Base-by-base conservation (phyloP, 2,113 vertebrate genomes). In the Caranx melampygus region DNA sequence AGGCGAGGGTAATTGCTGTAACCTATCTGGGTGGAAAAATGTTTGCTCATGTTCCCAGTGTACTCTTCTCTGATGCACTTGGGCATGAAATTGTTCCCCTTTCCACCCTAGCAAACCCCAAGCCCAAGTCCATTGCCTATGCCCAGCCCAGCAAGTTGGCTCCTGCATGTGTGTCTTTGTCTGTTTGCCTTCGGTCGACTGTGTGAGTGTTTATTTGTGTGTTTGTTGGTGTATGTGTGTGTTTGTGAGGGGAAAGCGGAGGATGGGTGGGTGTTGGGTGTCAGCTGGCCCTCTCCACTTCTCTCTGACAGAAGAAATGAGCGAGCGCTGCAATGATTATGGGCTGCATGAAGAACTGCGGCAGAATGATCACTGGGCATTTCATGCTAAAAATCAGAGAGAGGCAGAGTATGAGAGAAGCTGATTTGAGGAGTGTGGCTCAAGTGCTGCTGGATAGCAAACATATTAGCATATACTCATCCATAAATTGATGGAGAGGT, bases 1-100 rank as follows among this genome's bases (percentile, higher is more conserved):
- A 93, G 89, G 90, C 88, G 81, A 84, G 82, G 75, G 78, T 93
- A 93, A 94, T 94, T 88, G 87, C 87, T 93, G 90, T 87, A 90
- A 92, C 89, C 78, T 90, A 90, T 90, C 90, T 92, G 88, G 79
- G 90, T 86, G 84, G 89, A 92, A 89, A 93, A 92, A 92, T 91
- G 85, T 92, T 94, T 92, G 87, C 87, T 78, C 63, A 33, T 80
- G 72, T 90, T 91, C 78, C 67, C 75, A 83, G 85, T 87, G 85
- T 88, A 81, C 88, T 91, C 76, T 82, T 79, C 81, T 89, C 76
- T 88, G 87, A 89, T 83, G 89, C 91, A 78, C 82, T 93, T 92
- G 79, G 80, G 85, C 91, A 85, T 93, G 87, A 92, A 92, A 92
- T 91, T 85, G 82, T 84, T 89, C 84, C 81, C 87, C 88, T 91